These are phyloP conservation scores for Sicus ferrugineus DNA, from an alignment of 2,888 invertebrate species.

Conservation along the genomic window DNA sequence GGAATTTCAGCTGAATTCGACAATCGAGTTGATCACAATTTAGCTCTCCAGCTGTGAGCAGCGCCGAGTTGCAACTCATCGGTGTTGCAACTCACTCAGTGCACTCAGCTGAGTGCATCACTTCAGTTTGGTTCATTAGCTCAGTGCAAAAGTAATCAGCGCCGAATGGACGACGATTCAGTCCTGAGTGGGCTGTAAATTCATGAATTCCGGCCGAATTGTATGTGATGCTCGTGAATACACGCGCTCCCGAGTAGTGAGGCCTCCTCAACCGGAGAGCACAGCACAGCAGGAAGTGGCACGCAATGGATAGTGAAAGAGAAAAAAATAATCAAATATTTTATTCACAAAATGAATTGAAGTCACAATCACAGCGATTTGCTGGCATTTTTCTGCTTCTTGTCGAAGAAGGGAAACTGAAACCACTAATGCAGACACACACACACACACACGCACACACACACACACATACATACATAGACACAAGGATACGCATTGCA, in stretches of 20 bases:
- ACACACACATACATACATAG: too few species aligned
- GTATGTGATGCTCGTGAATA: too few species aligned
- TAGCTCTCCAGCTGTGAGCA: not conserved
- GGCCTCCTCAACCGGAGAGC: not conserved
- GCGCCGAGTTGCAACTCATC: not conserved
- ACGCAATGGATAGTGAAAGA: not conserved
- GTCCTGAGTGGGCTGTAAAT: too few species aligned
- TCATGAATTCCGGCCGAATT: too few species aligned
- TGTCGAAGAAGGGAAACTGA: too few species aligned
- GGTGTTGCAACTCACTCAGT: too few species aligned
- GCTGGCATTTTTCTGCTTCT: too few species aligned
- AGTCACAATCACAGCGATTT: too few species aligned
- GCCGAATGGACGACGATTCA: not conserved
- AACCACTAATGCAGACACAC: too few species aligned
- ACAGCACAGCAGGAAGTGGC: not conserved
- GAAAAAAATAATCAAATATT: not conserved
- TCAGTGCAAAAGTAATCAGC: not conserved
- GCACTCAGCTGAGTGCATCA: not conserved
- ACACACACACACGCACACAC: too few species aligned
- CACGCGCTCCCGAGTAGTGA: not conserved
- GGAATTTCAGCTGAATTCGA: too few species aligned
- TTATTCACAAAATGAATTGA: not conserved
- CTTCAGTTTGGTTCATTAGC: not conserved
- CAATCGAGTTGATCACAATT: not conserved
- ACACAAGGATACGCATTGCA: not conserved